Conservation (phyloP, 2,113 vertebrate genomes). For the Poeciliopsis occidentalis region DNA sequence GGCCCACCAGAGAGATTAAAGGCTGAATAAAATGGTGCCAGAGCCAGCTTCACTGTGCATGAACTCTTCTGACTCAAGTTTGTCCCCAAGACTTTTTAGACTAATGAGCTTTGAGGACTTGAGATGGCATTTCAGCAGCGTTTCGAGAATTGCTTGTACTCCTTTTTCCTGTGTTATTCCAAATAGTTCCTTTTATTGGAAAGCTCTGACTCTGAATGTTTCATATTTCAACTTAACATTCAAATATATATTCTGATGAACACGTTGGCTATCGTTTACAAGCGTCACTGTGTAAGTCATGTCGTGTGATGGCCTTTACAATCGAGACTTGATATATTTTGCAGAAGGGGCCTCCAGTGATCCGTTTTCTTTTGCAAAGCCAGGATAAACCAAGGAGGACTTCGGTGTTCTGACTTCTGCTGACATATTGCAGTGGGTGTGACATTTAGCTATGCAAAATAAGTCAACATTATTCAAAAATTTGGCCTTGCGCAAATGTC, state of each 20-base stretch:
- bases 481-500: slow-evolving; percentile 77
- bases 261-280: slow-evolving; percentile 35
- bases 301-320: slow-evolving; percentile 55
- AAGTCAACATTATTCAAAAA: slow-evolving; percentile 71
- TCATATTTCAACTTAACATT: slow-evolving; percentile 22
- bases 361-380: slow-evolving; percentile 37
- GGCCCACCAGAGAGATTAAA: slow-evolving; percentile 71
- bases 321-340: slow-evolving; percentile 27
- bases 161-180: slow-evolving; percentile 33
- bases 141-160: slow-evolving; percentile 34
- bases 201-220: slow-evolving; percentile 48
- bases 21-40: slow-evolving; percentile 47
- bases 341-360: slow-evolving; percentile 46
- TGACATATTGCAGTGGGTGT: slow-evolving; percentile 61
- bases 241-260: slow-evolving; percentile 52
- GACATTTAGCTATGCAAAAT: slow-evolving; percentile 81
- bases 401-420: slow-evolving; percentile 39
- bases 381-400: slow-evolving; percentile 19
- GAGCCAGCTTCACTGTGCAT: slow-evolving; percentile 52
- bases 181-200: slow-evolving; percentile 43
- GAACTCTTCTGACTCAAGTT: slow-evolving; percentile 64
- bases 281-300: slow-evolving; percentile 32
- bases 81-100: slow-evolving; percentile 62
- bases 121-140: slow-evolving; percentile 72
- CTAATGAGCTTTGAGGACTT: slow-evolving; percentile 64